Percentiles rank a stretch among this genome's conserved stretches.
Conservation (phyloP, 2,113 vertebrate genomes). For the Felis chaus region DNA sequence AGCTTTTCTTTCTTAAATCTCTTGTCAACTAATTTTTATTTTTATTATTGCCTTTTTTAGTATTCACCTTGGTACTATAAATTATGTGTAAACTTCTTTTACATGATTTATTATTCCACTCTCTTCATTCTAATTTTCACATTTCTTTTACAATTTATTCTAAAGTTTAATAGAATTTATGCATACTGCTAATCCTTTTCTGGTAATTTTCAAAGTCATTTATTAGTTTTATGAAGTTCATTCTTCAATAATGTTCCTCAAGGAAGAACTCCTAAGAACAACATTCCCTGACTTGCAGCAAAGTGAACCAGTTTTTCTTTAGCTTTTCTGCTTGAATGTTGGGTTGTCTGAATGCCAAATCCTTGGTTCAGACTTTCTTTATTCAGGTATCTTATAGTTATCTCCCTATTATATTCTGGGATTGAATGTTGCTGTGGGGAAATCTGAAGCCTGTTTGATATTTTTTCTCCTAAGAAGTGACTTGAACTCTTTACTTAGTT, state of each 20-base stretch:
- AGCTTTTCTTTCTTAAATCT: not conserved
- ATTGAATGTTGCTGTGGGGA: not conserved
- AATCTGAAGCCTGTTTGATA: not conserved
- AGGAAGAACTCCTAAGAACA: not conserved
- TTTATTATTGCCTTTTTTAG: not conserved
- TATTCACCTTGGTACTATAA: not conserved
- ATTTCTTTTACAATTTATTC: not conserved
- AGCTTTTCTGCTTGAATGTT: not conserved
- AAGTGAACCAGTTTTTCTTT: not conserved
- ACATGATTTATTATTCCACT: not conserved
- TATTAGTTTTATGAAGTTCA: conserved; percentile 6
- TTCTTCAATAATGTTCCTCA: not conserved
- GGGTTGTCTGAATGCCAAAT: not conserved
- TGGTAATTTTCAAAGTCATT: not conserved
- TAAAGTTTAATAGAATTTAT: not conserved
- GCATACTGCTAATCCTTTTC: not conserved
- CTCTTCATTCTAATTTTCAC: not conserved
- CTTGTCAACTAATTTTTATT: not conserved
- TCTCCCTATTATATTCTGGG: not conserved
- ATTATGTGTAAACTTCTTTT: not conserved
- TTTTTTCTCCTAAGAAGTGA: not conserved
- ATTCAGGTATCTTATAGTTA: not conserved
- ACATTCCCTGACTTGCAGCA: not conserved
- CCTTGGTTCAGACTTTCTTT: not conserved
- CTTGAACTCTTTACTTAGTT: not conserved